A percentile compares a stretch with the other conserved stretches of the same genome.
phyloP scores from a whole-genome alignment of 1,140 invertebrate species.

The Lucilia sericata region DNA sequence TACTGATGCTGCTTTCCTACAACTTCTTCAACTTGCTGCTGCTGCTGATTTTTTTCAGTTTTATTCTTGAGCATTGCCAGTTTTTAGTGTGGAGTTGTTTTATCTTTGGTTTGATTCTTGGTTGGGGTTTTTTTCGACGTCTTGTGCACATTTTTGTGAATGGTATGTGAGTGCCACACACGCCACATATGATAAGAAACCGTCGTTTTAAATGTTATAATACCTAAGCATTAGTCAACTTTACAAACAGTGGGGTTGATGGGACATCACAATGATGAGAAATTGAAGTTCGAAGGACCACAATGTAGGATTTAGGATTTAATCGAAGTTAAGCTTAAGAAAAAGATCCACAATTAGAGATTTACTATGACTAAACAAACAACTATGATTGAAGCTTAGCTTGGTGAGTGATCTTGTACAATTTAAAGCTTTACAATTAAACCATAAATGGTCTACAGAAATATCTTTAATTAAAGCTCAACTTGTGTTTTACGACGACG shows the following conservation, averaged over 20 bases:
- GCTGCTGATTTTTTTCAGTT: not conserved
- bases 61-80: not conserved
- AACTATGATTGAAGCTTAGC: too few relatives aligned
- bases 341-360: too few relatives aligned
- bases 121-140: not conserved
- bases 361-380: too few relatives aligned
- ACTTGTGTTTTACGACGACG: too few relatives aligned
- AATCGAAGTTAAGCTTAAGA: too few relatives aligned
- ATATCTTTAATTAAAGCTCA: too few relatives aligned
- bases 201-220: conserved; percentile 19
- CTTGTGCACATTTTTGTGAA: not conserved
- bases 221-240: conserved; percentile 22
- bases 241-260: not conserved
- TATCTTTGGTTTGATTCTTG: not conserved
- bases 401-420: too few relatives aligned
- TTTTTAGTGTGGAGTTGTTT: not conserved
- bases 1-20: not conserved
- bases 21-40: not conserved
- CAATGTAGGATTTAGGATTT: too few relatives aligned
- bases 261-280: too few relatives aligned
- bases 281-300: too few relatives aligned
- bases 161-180: conserved; percentile 6
- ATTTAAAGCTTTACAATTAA: too few relatives aligned
- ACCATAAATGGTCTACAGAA: too few relatives aligned
- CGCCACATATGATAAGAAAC: conserved; percentile 22